Conservation (phyloP, 2,797 vertebrate species). For the Vipera latastei region DNA sequence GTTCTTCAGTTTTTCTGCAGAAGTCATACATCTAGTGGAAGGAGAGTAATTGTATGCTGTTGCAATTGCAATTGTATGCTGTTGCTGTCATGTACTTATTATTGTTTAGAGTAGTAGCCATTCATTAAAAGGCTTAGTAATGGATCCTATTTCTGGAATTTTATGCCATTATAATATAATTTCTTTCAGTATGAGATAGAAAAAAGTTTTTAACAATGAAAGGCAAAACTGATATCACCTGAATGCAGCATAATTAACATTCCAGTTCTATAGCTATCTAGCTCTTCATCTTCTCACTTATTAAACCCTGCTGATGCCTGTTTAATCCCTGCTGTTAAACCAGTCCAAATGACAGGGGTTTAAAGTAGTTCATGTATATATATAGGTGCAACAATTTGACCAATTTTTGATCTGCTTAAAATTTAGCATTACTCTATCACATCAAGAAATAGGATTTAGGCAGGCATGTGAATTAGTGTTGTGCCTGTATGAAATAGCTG, state of each 20-base stretch:
- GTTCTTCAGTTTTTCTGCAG: not conserved
- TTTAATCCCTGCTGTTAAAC: not conserved
- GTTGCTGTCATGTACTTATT: not conserved
- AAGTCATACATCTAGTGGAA: not conserved
- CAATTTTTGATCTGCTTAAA: conserved; percentile 20
- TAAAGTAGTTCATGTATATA: not conserved
- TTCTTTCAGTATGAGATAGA: not conserved
- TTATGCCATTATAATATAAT: not conserved
- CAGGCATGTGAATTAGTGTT: conserved; percentile 4
- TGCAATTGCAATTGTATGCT: not conserved
- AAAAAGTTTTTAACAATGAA: not conserved
- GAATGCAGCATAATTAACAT: not conserved
- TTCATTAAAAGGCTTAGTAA: not conserved
- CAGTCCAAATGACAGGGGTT: not conserved
- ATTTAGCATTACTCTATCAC: not conserved
- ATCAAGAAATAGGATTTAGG: conserved; percentile 11
- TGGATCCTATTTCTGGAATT: not conserved
- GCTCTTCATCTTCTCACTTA: not conserved
- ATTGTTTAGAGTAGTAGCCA: not conserved
- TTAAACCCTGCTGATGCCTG: not conserved
- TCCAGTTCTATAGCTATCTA: not conserved
- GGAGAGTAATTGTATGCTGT: not conserved
- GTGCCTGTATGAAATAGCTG: not conserved
- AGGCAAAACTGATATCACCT: not conserved
- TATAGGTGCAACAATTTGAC: conserved; percentile 1